Evolutionary conservation across 64 coral and sea anemone species (phyloP), one percentile per base, ranked within the genome.

Genomic region (Exaiptasia diaphana): DNA sequence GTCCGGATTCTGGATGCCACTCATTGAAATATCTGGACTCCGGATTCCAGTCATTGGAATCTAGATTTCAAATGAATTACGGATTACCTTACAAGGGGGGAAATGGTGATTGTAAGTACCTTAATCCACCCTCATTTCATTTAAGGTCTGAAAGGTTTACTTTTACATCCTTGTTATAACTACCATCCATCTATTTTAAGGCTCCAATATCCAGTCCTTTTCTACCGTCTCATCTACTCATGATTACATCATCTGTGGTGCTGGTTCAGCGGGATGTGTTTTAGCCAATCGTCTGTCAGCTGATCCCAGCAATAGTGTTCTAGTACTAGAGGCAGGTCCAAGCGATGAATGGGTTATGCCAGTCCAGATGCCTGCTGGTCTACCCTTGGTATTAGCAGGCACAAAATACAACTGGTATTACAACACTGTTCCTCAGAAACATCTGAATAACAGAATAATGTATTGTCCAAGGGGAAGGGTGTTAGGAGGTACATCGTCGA

Each of bases 381-480:
- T 84, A 29, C 4, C 55, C 18, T 84, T 73, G 23, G 74, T 73
- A 35, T 18, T 84, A 20, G 43, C 49, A 5, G 15, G 54, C 41
- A 37, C 72, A 32, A 84, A 53, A 11, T 71, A 59, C 30, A 84
- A 84, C 67, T 84, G 81, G 81, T 84, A 27, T 41, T 84, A 84
- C 58, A 37, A 34, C 4, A 73, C 81, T 37, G 67, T 38, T 3
- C 81, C 81, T 13, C 81, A 84, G 38, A n/a, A 84, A 84, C 26
- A 58, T 41, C 15, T 84, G 13, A 73, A 84, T 28, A 73, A 84
- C 41, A 84, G 81, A 54, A 48, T 53, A 4, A 84, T 95, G 23
- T 95, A 95, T 18, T 89, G 87, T 38, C 91, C 91, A 12, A 56
- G 91, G 49, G 91, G 91, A 53, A 50, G 86, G 32, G 86, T 89